Conservation (phyloP, 2,888 invertebrate genomes). For the Agrotis segetum region DNA sequence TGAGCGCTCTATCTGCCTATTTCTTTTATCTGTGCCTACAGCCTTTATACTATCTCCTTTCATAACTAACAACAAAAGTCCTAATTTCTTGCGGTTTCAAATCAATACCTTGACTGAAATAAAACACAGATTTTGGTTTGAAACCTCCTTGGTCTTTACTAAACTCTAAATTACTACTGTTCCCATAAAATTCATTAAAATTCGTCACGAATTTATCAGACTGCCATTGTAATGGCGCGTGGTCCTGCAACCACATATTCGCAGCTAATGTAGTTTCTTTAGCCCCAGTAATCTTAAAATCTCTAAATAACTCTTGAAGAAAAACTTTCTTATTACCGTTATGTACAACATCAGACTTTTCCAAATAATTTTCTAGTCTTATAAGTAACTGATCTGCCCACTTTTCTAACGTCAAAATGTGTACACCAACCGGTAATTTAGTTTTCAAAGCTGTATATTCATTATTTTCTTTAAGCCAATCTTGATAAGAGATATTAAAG, state of each 20-base stretch:
- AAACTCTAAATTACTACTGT: slow-evolving; percentile 56
- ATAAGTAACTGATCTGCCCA: slow-evolving; percentile 93
- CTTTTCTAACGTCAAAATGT: slow-evolving; percentile 94
- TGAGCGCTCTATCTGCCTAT: too few relatives aligned
- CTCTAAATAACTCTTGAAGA: slow-evolving; percentile 91
- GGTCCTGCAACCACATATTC: slow-evolving; percentile 92
- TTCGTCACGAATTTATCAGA: slow-evolving; percentile 73
- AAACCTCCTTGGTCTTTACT: slow-evolving; percentile 47
- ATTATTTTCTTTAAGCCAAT: slow-evolving; percentile 83
- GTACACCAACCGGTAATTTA: slow-evolving; percentile 93
- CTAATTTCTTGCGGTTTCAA: slow-evolving; percentile 94
- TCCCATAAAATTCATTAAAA: slow-evolving; percentile 76
- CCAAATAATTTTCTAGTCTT: slow-evolving; percentile 95
- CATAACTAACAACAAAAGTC: slow-evolving; percentile 90
- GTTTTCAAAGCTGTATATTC: slow-evolving; percentile 86
- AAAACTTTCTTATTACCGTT: slow-evolving; percentile 90
- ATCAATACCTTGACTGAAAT: slow-evolving; percentile 79
- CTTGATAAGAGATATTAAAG: slow-evolving; percentile 20
- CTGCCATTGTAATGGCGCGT: slow-evolving; percentile 88
- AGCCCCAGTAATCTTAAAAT: slow-evolving; percentile 87
- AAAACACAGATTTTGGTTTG: slow-evolving; percentile 50
- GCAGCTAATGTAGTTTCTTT: slow-evolving; percentile 93
- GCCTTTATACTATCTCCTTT: too few relatives aligned
- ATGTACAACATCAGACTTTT: slow-evolving; percentile 90
- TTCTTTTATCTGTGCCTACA: too few relatives aligned